A percentile compares a stretch with the other conserved stretches of the same genome.
These are phyloP conservation scores for Acanthurus tractus DNA, from an alignment of 2,797 vertebrate genomes.

Conservation along the genomic window DNA sequence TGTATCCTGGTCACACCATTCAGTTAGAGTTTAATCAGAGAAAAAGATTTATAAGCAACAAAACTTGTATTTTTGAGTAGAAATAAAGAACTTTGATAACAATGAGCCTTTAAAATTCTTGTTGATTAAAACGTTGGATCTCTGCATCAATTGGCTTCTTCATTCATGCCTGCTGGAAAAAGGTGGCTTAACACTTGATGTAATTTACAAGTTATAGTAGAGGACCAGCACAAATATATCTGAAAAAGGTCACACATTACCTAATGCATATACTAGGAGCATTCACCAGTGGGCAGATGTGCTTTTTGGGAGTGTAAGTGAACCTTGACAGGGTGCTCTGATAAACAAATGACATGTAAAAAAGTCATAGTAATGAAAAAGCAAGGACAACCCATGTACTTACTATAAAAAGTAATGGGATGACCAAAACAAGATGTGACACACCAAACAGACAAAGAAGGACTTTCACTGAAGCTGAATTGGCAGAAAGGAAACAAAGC, in stretches of 20 bases:
- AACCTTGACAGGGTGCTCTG: neutral
- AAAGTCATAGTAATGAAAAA: neutral
- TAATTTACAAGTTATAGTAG: constrained; percentile 8
- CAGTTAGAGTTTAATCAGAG: constrained; percentile 12
- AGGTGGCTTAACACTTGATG: constrained; percentile 5
- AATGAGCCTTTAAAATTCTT: constrained; percentile 11
- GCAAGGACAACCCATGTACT: neutral
- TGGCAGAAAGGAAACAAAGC: neutral
- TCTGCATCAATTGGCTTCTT: neutral
- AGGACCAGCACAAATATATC: constrained; percentile 4
- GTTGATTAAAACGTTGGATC: constrained; percentile 25
- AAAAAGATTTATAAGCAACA: constrained; percentile 9
- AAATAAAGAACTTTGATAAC: constrained; percentile 9
- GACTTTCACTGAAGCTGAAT: constrained; percentile 23
- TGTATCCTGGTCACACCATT: neutral
- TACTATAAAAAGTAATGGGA: constrained; percentile 7
- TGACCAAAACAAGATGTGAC: neutral
- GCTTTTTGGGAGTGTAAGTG: neutral
- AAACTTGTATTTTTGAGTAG: constrained; percentile 15
- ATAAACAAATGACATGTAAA: neutral
- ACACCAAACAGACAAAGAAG: neutral
- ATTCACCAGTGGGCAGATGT: neutral
- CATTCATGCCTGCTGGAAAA: constrained; percentile 9
- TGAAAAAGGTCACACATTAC: constrained; percentile 1
- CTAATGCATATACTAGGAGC: neutral